Base-by-base conservation (phyloP, 2,113 vertebrate genomes). In the Axis porcinus region DNA sequence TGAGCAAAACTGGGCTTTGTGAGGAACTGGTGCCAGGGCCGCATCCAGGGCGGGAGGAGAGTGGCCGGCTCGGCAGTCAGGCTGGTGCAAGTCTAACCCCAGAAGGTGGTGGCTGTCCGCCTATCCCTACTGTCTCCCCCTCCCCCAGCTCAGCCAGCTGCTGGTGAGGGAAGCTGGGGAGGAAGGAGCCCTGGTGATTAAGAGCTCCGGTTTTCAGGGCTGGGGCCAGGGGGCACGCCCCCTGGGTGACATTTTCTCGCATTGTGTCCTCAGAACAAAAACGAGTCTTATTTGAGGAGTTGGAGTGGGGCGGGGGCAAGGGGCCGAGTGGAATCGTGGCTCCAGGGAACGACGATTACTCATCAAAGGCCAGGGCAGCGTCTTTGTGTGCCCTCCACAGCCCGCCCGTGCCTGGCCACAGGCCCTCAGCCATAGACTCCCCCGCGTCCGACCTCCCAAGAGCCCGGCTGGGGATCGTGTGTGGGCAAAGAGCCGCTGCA, bases 211-310 rank as follows among this genome's bases (percentile, higher is more conserved):
- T 96, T 97, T 96, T 98, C 97, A 95, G 94, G 91, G 95, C 89
- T 84, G 90, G 96, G 98, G 97, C 97, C 97, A 97, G 52, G 97
- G 98, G 97, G 97, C 97, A 96, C 97, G 96, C 97, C 98, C 97
- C 97, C 97, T 30, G 95, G 88, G 97, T 98, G 97, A 97, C 97
- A 96, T 98, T 98, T 98, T 98, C 96, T 96, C 74, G 93, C 94
- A 97, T 98, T 97, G 97, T 98, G 97, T 97, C 94, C 79, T 97
- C 96, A 6, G 95, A 98, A 98, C 97, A 98, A 98, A 98, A 98
- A 94, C 52, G 62, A 91, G 95, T 97, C 96, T 98, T 96, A 98
- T 98, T 97, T 97, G 97, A 97, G 95, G 95, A 96, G 92, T n/a
- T 45, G 54, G 78, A 97, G 50, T 0, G 50, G 89, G 90, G 76